Base-by-base conservation (phyloP, 1,140 invertebrate species). In the Caenorhabditis elegans region DNA sequence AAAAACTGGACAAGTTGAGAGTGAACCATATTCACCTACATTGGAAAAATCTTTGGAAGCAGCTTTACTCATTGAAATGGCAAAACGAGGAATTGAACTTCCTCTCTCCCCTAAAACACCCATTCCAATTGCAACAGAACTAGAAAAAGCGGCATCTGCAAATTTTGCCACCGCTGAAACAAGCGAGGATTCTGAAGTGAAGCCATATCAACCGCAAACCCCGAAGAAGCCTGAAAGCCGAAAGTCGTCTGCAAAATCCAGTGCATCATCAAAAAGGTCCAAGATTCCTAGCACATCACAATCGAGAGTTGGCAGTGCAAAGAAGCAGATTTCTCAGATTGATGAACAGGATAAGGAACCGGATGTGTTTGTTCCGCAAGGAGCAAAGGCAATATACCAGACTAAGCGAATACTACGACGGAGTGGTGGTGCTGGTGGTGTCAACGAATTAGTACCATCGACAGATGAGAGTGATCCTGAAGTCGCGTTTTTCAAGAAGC, bases 401-500 rank as follows among this genome's bases (percentile, higher is more conserved):
- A 70, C 36, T 31, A 39, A 24, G 13, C 4, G 34, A 43, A 43
- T 39, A 39, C 19, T 70, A 70, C 60, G 60, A 39, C 31, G 34
- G n/a, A 70, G 34, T 70, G 34, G 34, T 43, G 15, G 39, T 8
- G n/a, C n/a, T n/a, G 5, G 39, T 34, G 55, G 26, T 34, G 55
- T 15, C 31, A 36, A 17, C 28, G 60, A 70, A 70, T 70, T 70
- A 39, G 34, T 70, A 24, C 34, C 46, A 3, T 81, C 80, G 2
- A 81, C 80, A 53, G 80, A 81, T 24, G 60, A 76, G 48, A 81
- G 80, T 53, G 80, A 81, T 76, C 43, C 70, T 75, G 80, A 81
- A 48, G 53, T 79, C n/a, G 36, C 48, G n/a, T 77, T 51, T 28
- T 34, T 51, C 46, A 53, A 49, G 31, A 36, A n/a, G 28, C 10